phyloP scores from a whole-genome alignment of 2,113 vertebrate species.

The Butorides virescens region DNA sequence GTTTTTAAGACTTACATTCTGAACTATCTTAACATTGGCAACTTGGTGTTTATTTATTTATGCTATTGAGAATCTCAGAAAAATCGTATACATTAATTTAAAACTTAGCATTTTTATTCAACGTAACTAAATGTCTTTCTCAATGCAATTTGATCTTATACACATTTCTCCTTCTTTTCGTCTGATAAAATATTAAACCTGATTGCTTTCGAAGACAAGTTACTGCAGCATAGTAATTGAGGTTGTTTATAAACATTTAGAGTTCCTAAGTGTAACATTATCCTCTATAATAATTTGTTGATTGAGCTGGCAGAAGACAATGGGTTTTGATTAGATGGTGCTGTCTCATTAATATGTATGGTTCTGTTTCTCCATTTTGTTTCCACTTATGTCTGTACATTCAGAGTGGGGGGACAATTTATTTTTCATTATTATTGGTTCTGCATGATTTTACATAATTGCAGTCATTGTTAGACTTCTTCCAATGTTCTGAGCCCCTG shows the following conservation, averaged over 20 bases:
- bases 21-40: not conserved
- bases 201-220: slow-evolving; percentile 36
- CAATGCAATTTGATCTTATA: not conserved
- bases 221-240: slow-evolving; percentile 20
- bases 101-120: not conserved
- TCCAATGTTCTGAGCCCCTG: not conserved
- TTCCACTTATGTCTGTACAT: not conserved
- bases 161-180: not conserved
- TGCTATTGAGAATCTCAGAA: not conserved
- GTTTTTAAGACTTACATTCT: not conserved
- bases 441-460: slow-evolving; percentile 28
- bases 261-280: slow-evolving; percentile 54
- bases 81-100: not conserved
- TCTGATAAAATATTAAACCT: slow-evolving; percentile 58
- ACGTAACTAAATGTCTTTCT: not conserved
- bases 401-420: not conserved
- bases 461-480: slow-evolving; percentile 7
- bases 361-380: slow-evolving; percentile 23
- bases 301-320: slow-evolving; percentile 59
- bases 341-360: slow-evolving; percentile 57
- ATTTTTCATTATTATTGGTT: slow-evolving; percentile 39
- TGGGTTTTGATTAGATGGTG: slow-evolving; percentile 54
- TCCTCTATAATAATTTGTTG: slow-evolving; percentile 58
- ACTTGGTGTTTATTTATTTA: not conserved
- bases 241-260: slow-evolving; percentile 68